These are phyloP conservation scores for western clawed frog (Xenopus tropicalis) DNA, from an alignment of 2,113 vertebrate species.

Conservation along the genomic window UCB_Xtro_10.0 CM004448.2:112521001-112521500, in stretches of 20 bases:
- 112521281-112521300: slow-evolving; percentile 45
- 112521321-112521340: slow-evolving; percentile 37
- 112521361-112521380: slow-evolving; percentile 30
- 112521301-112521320: slow-evolving; percentile 45
- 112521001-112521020: background rate
- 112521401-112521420: slow-evolving; percentile 35
- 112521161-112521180: slow-evolving; percentile 25
- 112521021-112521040: slow-evolving; percentile 23
- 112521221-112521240: slow-evolving; percentile 37
- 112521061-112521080: background rate
- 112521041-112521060: slow-evolving; percentile 6
- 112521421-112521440: slow-evolving; percentile 42
- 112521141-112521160: slow-evolving; percentile 13
- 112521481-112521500: slow-evolving; percentile 18
- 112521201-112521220: slow-evolving; percentile 29
- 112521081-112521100: slow-evolving; percentile 10
- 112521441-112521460: slow-evolving; percentile 35
- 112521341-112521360: slow-evolving; percentile 43
- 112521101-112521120: slow-evolving; percentile 27
- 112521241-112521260: slow-evolving; percentile 44
- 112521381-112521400: slow-evolving; percentile 26
- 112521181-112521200: slow-evolving; percentile 23
- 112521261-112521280: slow-evolving; percentile 42
- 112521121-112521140: slow-evolving; percentile 19
- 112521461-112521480: slow-evolving; percentile 31